These are phyloP conservation scores for Pseudochirops cupreus DNA, from an alignment of 2,797 vertebrate species.

Conservation along the genomic window DNA sequence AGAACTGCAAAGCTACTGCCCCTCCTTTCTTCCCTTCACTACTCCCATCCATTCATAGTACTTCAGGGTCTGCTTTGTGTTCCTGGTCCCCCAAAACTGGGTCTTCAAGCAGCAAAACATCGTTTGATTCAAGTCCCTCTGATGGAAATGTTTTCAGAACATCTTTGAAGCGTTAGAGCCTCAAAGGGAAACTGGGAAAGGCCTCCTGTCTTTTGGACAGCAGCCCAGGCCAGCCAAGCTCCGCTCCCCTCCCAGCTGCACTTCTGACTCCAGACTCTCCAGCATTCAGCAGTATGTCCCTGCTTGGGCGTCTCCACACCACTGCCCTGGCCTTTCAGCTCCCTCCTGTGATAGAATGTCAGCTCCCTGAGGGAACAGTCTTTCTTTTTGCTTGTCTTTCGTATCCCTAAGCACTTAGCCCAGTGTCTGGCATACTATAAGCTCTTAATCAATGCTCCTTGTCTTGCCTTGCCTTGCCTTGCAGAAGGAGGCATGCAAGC, in stretches of 20 bases:
- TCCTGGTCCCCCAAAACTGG: not conserved
- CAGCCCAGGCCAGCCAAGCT: no score
- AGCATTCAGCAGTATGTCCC: not conserved
- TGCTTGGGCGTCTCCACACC: not conserved
- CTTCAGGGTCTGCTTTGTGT: not conserved
- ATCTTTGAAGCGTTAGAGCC: not conserved
- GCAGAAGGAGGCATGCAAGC: not conserved
- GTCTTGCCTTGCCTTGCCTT: not conserved
- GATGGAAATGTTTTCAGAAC: not conserved
- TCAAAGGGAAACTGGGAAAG: not conserved
- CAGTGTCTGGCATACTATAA: not conserved
- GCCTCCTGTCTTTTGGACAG: not conserved
- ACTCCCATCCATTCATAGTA: not conserved
- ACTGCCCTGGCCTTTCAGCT: no score
- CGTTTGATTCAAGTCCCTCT: not conserved
- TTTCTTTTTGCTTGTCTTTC: no score
- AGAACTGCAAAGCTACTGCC: not conserved
- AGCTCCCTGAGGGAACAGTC: no score
- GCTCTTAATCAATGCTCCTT: not conserved
- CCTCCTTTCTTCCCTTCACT: not conserved
- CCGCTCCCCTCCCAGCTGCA: not conserved
- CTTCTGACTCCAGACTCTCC: not conserved
- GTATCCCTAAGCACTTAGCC: no score
- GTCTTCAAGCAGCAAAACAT: not conserved
- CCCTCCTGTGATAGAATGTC: no score